Conservation (phyloP, 2,113 vertebrate species). For the Esox niger region DNA sequence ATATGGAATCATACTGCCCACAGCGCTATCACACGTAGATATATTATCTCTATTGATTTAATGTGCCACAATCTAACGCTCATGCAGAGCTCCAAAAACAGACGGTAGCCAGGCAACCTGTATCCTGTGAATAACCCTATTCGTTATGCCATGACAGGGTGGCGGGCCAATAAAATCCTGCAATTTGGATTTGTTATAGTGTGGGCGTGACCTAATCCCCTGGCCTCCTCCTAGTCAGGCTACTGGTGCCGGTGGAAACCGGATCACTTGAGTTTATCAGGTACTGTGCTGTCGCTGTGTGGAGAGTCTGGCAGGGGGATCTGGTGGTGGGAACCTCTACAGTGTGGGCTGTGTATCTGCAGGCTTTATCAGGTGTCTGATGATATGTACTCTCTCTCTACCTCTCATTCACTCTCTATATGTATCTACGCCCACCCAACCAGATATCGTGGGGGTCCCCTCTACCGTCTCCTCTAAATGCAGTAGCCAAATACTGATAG, state of each 20-base stretch:
- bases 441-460: conserved; percentile 35
- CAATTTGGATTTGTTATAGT: conserved; percentile 64
- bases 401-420: conserved; percentile 15
- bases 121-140: conserved; percentile 45
- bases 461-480: conserved; percentile 31
- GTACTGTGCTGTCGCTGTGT: too few species aligned
- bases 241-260: conserved; percentile 55
- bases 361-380: conserved; percentile 58
- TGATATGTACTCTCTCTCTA: too few species aligned
- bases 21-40: conserved; percentile 8
- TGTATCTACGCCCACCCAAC: conserved; percentile 26
- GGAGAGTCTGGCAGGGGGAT: too few species aligned
- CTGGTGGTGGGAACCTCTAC: too few species aligned
- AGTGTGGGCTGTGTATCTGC: conserved; percentile 41
- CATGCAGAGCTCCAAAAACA: conserved; percentile 22
- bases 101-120: conserved; percentile 32
- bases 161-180: conserved; percentile 59
- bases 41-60: conserved; percentile 10
- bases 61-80: neutral
- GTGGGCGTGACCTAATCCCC: conserved; percentile 62
- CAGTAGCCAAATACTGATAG: neutral
- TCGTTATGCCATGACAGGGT: conserved; percentile 58
- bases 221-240: conserved; percentile 42
- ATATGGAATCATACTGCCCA: conserved; percentile 30
- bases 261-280: neutral